phyloP scores from a whole-genome alignment of 1,140 invertebrate genomes.

The Melipona quadrifasciata region DNA sequence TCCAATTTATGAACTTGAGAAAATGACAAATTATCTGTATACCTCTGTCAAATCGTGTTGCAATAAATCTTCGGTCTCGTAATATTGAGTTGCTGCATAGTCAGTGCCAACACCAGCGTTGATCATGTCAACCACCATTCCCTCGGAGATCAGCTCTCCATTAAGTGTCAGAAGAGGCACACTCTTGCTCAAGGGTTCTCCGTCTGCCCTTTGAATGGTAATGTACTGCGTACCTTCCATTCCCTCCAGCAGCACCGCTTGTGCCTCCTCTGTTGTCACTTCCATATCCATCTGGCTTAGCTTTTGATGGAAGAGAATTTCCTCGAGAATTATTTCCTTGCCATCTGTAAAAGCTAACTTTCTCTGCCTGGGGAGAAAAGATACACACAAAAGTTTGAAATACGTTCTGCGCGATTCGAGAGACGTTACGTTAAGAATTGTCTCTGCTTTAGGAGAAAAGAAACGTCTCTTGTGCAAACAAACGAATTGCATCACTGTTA shows the following conservation, averaged over 20 bases:
- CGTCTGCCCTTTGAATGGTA: slow-evolving; percentile 79
- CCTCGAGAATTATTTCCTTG: slow-evolving; percentile 12
- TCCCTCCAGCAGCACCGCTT: slow-evolving; percentile 77
- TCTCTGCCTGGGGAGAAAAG: slow-evolving; percentile 2
- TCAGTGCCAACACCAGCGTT: slow-evolving; percentile 77
- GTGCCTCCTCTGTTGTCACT: slow-evolving; percentile 75
- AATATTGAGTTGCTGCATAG: slow-evolving; percentile 78
- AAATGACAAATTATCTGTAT: neutral
- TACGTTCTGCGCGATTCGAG: neutral
- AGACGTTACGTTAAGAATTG: neutral
- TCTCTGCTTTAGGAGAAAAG: neutral
- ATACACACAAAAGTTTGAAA: neutral
- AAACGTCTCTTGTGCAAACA: no score
- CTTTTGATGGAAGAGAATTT: slow-evolving; percentile 3
- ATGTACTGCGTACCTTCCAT: slow-evolving; percentile 81
- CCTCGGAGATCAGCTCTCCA: slow-evolving; percentile 79
- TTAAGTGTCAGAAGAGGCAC: slow-evolving; percentile 77
- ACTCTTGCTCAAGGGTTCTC: slow-evolving; percentile 76
- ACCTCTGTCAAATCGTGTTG: slow-evolving; percentile 79
- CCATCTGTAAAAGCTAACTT: slow-evolving; percentile 27
- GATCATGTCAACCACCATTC: slow-evolving; percentile 81
- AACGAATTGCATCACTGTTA: neutral
- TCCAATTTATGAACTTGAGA: neutral
- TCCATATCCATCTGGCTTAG: slow-evolving; percentile 69
- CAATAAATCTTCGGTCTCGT: slow-evolving; percentile 79